A percentile compares a stretch with the other conserved stretches of the same genome.
Evolutionary conservation across 2,797 vertebrate species (phyloP).

Genomic region (Cephalopachus bancanus): DNA sequence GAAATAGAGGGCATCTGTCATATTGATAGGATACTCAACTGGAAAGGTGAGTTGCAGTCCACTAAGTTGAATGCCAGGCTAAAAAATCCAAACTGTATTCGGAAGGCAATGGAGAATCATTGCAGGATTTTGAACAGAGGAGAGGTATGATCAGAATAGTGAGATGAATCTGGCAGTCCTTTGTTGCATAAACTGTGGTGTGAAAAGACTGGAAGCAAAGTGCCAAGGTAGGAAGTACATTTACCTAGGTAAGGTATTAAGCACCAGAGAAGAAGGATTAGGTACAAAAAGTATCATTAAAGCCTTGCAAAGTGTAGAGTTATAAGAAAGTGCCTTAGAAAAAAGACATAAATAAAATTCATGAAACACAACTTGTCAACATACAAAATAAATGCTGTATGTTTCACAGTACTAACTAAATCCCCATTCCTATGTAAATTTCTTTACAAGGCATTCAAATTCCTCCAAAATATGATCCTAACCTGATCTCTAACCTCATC

Average conservation of each 20-base stretch:
- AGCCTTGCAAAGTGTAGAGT: neutral
- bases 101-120: neutral
- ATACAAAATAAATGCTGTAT: neutral
- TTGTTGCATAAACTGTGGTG: neutral
- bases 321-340: neutral
- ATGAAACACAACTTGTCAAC: neutral
- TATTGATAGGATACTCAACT: neutral
- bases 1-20: neutral
- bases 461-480: neutral
- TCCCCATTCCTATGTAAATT: constrained; percentile 1
- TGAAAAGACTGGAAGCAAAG: neutral
- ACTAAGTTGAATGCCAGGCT: neutral
- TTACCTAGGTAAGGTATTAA: neutral
- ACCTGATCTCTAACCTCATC: neutral
- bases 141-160: neutral
- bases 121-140: neutral
- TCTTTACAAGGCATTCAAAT: neutral
- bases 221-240: neutral
- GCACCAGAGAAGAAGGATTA: neutral
- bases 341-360: neutral
- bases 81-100: neutral
- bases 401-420: neutral
- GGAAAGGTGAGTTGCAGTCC: neutral
- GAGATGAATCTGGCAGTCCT: neutral
- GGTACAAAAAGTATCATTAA: neutral